Conservation (phyloP, 2,888 invertebrate genomes). For the Dicranocentrus wangi region DNA sequence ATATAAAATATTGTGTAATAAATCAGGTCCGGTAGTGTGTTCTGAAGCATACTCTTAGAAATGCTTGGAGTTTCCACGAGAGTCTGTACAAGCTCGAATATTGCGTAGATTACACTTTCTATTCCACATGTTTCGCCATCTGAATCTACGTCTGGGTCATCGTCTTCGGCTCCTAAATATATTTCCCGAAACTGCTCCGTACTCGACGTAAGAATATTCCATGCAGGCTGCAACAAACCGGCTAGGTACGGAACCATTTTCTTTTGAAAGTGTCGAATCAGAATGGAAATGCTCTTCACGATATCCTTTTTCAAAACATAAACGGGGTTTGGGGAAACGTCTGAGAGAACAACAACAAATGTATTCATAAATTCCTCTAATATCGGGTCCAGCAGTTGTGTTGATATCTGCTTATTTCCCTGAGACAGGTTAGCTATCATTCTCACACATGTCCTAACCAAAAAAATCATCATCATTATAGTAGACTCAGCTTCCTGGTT, state of each 20-base stretch:
- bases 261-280: conserved; percentile 79
- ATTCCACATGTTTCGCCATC: conserved; percentile 77
- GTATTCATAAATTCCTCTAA: conserved; percentile 81
- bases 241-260: conserved; percentile 79
- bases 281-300: conserved; percentile 69
- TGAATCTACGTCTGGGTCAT: conserved; percentile 79
- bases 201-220: conserved; percentile 81
- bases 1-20: conserved; percentile 77
- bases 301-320: conserved; percentile 69
- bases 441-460: conserved; percentile 78
- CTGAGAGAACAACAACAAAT: conserved; percentile 78
- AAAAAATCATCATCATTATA: background rate
- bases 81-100: conserved; percentile 77
- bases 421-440: conserved; percentile 78
- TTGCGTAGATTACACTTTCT: conserved; percentile 76
- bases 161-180: conserved; percentile 79
- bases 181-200: conserved; percentile 81
- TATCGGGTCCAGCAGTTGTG: conserved; percentile 80
- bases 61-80: conserved; percentile 74
- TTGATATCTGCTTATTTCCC: conserved; percentile 78
- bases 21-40: conserved; percentile 76
- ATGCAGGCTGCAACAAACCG: conserved; percentile 80
- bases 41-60: conserved; percentile 74
- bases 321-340: conserved; percentile 76
- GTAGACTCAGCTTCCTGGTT: too few species aligned